Evolutionary conservation across 1,140 invertebrate genomes (phyloP), one percentile per base, ranked within the genome.

Genomic region (Euborellia annulipes): DNA sequence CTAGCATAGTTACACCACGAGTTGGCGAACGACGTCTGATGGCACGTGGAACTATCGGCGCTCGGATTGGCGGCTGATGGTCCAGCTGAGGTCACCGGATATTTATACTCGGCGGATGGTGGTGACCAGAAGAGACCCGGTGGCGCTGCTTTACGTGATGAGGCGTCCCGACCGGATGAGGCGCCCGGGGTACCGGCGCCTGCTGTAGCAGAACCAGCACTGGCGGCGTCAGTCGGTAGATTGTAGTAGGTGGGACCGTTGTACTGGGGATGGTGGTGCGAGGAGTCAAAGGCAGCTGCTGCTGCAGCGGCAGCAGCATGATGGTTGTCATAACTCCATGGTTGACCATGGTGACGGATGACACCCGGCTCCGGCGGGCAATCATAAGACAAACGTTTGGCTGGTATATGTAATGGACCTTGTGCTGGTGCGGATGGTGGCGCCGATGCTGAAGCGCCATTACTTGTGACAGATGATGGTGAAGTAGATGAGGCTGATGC

Each of bases 371-470:
- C 60, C 9, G 72, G 66, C 49, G 64, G 60, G 42, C 73, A 70
- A 43, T 74, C 72, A 52, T 56, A 68, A 9, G 70, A 67, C 48
- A 78, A 62, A 50, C 84, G 68, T 60, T 86, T 86, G 51, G 83
- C 83, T 18, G 84, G 84, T 64, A 88, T 86, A 65, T 87, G 84
- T 1, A 86, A 66, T 3, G 84, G 81, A 11, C 76, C 75, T n/a
- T n/a, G n/a, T n/a, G n/a, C n/a, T n/a, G n/a, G n/a, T n/a, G n/a
- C n/a, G n/a, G n/a, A n/a, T n/a, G n/a, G n/a, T n/a, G n/a, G n/a
- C 34, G 72, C 64, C 52, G 67, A 54, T 16, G 56, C 62, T 49
- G 67, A 72, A 47, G 70, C 72, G 51, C 71, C 71, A 61, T 75
- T 75, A 59, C 66, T 70, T 43, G 71, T 66, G 2, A 73, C 72